Evolutionary conservation across 2,888 invertebrate species (phyloP), one percentile per base, ranked within the genome.

Genomic region (Hololepta plana): DNA sequence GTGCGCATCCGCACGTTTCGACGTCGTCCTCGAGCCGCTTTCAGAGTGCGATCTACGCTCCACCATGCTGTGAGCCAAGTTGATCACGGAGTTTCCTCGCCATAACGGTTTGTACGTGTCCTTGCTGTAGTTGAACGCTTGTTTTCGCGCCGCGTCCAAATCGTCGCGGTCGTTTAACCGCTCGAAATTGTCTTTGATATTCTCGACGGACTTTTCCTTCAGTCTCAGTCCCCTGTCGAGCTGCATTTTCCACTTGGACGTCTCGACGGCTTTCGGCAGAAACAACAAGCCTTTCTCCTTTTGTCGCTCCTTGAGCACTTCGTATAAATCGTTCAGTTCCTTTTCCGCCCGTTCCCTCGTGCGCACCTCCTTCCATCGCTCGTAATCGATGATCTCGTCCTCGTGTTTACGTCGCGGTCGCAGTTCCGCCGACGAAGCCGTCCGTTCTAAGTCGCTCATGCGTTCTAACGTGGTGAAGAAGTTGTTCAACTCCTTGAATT

Each of bases 131-230:
- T 53, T 51, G 4, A 59, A 43, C 25, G 59, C 55, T 9, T 48
- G 43, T 26, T 53, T 47, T 31, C 54, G 40, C 41, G 61, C 44
- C 45, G 68, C 56, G 41, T 51, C 33, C 38, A 64, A 55, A 16
- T 48, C 54, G 57, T 48, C 38, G 37, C 62, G 61, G 8, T 60
- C 55, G 24, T 65, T 58, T 30, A 72, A 55, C 43, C 67, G 70
- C 43, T 71, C 69, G 41, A 82, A 81, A 41, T 73, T 71, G 34
- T 75, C 73, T 40, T 74, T 71, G 6, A 90, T 64, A 51, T 90
- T 80, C 49, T 82, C 81, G 0, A 90, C 82, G 0, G 88, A 87
- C 45, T 80, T 77, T 47, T 87, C 82, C 48, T 81, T 84, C 19
- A 72, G 68, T 41, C 76, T 63, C 17, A 91, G 55, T 1, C 84